Percentiles rank a stretch among this genome's conserved stretches.
Evolutionary conservation across 2,113 vertebrate species (phyloP).

Genomic region (Tragulus kanchil): DNA sequence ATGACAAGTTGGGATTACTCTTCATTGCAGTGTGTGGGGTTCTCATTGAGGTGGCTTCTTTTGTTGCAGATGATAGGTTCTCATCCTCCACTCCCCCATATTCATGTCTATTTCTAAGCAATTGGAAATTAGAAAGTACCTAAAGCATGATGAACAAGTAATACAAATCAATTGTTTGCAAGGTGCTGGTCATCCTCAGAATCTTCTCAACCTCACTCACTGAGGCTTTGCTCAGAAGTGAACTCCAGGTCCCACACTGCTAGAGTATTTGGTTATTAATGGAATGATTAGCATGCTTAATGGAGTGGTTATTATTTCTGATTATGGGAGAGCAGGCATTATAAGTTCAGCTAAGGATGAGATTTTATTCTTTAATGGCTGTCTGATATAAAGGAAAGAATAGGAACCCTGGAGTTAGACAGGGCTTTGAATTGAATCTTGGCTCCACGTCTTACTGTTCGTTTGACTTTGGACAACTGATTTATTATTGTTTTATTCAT

Average conservation of each 20-base stretch:
- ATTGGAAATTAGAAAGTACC: constrained; percentile 29
- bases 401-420: background rate
- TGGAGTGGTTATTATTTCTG: background rate
- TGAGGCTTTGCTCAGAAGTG: background rate
- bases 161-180: background rate
- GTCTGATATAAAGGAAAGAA: background rate
- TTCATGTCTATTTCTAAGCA: background rate
- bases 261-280: background rate
- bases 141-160: background rate
- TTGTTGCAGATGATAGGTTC: background rate
- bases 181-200: background rate
- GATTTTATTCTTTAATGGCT: constrained; percentile 1
- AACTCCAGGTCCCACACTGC: background rate
- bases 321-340: background rate
- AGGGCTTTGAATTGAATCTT: constrained; percentile 15
- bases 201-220: background rate
- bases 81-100: background rate
- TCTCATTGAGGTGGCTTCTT: background rate
- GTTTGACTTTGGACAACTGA: background rate
- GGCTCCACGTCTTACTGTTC: background rate
- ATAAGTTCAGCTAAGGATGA: background rate
- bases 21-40: background rate
- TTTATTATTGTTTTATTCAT: background rate
- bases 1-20: accelerated
- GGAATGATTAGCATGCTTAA: background rate